Evolutionary conservation across 2,888 invertebrate genomes (phyloP).

Genomic region (Beris morrisii): DNA sequence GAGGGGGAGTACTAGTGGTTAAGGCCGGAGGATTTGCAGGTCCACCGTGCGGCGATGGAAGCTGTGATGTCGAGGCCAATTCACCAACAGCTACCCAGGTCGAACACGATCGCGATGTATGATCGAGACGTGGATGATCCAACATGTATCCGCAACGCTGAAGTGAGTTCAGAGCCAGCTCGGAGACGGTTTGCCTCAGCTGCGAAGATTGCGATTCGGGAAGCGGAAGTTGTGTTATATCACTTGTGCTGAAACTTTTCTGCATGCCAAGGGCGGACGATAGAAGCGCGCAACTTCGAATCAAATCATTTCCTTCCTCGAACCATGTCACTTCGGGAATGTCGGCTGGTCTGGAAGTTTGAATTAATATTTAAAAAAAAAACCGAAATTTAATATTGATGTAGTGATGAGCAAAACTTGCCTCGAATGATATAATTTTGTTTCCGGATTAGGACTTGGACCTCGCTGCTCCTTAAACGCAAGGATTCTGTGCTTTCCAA

Average conservation of each 20-base stretch:
- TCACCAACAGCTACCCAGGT: constrained; percentile 87
- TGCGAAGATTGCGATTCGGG: constrained; percentile 50
- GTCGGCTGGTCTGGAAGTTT: constrained; percentile 55
- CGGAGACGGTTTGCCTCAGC: constrained; percentile 59
- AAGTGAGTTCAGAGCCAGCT: constrained; percentile 62
- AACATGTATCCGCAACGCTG: constrained; percentile 60
- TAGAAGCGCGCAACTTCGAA: constrained; percentile 77
- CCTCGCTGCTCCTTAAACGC: constrained; percentile 62
- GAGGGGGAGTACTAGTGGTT: constrained; percentile 47
- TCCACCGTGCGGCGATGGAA: constrained; percentile 80
- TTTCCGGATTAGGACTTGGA: constrained; percentile 73
- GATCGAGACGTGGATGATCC: constrained; percentile 63
- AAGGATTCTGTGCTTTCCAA: constrained; percentile 55
- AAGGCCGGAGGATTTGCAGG: constrained; percentile 47
- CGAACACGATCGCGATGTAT: constrained; percentile 72
- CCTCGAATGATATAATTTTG: constrained; percentile 48
- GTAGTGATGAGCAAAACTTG: constrained; percentile 19
- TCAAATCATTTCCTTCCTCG: constrained; percentile 77
- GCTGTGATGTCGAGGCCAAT: constrained; percentile 72
- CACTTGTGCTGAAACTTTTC: constrained; percentile 81
- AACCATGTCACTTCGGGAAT: constrained; percentile 67
- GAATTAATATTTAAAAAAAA: not conserved
- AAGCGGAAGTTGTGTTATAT: constrained; percentile 66
- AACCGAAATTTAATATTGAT: not conserved
- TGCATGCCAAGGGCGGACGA: constrained; percentile 80